Conservation (phyloP, 2,888 invertebrate species). For the Metalampra italica region DNA sequence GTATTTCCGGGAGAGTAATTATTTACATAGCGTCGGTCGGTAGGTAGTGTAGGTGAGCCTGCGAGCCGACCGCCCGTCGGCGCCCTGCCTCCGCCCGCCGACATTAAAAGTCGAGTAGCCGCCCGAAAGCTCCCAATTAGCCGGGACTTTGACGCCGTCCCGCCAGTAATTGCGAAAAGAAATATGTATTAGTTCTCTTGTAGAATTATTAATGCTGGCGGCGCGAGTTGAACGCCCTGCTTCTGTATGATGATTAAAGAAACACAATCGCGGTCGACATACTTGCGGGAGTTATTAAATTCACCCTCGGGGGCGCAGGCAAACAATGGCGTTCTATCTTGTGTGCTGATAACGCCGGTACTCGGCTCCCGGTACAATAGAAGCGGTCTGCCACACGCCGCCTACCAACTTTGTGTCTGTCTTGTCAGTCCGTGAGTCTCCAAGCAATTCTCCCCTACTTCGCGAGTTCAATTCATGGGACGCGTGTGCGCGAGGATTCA, state of each 20-base stretch:
- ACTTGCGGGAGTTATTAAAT: slow-evolving; percentile 64
- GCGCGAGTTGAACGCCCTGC: slow-evolving; percentile 28
- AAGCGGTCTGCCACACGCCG: slow-evolving; percentile 39
- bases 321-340: slow-evolving; percentile 66
- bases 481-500: slow-evolving; percentile 3
- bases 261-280: slow-evolving; percentile 56
- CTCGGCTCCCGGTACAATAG: slow-evolving; percentile 49
- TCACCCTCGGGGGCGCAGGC: slow-evolving; percentile 53
- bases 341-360: slow-evolving; percentile 62
- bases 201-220: slow-evolving; percentile 52
- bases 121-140: slow-evolving; percentile 72
- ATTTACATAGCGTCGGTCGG: slow-evolving; percentile 44
- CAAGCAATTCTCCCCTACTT: background rate
- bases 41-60: slow-evolving; percentile 27
- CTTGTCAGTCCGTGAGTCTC: slow-evolving; percentile 21
- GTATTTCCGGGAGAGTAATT: slow-evolving; percentile 42
- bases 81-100: slow-evolving; percentile 28
- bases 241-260: slow-evolving; percentile 62
- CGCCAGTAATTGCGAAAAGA: slow-evolving; percentile 64
- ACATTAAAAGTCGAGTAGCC: slow-evolving; percentile 65
- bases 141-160: slow-evolving; percentile 60
- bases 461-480: slow-evolving; percentile 11
- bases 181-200: slow-evolving; percentile 57
- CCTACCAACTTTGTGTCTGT: slow-evolving; percentile 51
- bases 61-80: slow-evolving; percentile 23